Evolutionary conservation across 2,113 vertebrate genomes (phyloP).

Genomic region (Astur gentilis): DNA sequence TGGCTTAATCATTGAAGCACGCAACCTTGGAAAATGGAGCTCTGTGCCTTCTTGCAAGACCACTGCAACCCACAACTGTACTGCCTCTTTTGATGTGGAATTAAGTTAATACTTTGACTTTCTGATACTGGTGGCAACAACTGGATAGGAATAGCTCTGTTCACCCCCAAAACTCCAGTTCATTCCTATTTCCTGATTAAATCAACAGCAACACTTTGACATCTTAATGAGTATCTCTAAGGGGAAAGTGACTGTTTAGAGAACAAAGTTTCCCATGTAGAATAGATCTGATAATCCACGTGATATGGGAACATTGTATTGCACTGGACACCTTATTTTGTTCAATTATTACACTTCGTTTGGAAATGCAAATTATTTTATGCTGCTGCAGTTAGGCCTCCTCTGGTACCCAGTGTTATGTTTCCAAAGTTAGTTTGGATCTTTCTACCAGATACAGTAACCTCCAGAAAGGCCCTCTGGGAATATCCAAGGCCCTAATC

Average conservation of each 20-base stretch:
- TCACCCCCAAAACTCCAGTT: neutral
- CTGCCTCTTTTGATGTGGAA: neutral
- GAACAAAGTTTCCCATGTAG: neutral
- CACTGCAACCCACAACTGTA: neutral
- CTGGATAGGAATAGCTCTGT: neutral
- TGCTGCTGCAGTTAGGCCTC: neutral
- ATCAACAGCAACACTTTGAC: neutral
- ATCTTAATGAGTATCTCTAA: neutral
- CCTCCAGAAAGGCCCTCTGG: neutral
- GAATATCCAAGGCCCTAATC: neutral
- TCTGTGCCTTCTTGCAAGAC: neutral
- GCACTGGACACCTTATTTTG: neutral
- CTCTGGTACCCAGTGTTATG: neutral
- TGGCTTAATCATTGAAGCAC: neutral
- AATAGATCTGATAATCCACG: neutral
- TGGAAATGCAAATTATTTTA: neutral
- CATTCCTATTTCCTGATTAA: neutral
- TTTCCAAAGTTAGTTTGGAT: neutral
- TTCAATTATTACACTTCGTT: neutral
- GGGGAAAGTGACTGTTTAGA: neutral
- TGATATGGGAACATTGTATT: neutral
- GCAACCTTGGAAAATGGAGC: neutral
- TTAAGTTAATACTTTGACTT: neutral
- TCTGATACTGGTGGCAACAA: neutral
- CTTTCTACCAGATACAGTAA: neutral